Conservation (phyloP, 2,113 vertebrate genomes). For the Tragelaphus scriptus region DNA sequence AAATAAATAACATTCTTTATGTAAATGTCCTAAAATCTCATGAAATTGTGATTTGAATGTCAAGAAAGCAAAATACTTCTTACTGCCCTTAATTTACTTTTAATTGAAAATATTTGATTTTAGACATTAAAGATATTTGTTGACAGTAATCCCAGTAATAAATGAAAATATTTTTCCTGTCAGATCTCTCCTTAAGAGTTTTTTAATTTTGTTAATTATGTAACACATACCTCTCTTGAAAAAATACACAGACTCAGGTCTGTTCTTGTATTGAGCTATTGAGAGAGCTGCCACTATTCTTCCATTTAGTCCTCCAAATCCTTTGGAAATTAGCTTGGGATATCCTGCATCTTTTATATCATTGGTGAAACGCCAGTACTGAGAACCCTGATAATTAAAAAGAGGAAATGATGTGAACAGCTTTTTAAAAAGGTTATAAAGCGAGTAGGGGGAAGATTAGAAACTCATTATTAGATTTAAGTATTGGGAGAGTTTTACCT, state of each 20-base stretch:
- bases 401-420: not conserved
- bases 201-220: not conserved
- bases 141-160: conserved; percentile 11
- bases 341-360: conserved; percentile 86
- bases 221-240: conserved; percentile 90
- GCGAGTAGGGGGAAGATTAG: not conserved
- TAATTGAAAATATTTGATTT: conserved; percentile 8
- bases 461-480: not conserved
- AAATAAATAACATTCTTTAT: not conserved
- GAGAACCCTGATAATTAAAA: conserved; percentile 79
- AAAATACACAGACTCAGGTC: conserved; percentile 93
- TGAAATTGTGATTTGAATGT: not conserved
- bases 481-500: not conserved
- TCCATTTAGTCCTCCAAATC: conserved; percentile 89
- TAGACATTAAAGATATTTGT: not conserved
- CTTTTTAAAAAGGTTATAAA: not conserved
- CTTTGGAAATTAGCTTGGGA: conserved; percentile 84
- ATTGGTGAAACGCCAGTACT: conserved; percentile 95
- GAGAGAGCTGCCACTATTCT: conserved; percentile 91
- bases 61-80: not conserved
- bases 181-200: not conserved
- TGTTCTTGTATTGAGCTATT: conserved; percentile 82
- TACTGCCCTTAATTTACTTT: not conserved
- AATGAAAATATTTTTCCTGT: not conserved
- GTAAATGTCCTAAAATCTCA: not conserved